These are phyloP conservation scores for Anagrus nilaparvatae DNA, from an alignment of 1,140 invertebrate species.

Conservation along the genomic window DNA sequence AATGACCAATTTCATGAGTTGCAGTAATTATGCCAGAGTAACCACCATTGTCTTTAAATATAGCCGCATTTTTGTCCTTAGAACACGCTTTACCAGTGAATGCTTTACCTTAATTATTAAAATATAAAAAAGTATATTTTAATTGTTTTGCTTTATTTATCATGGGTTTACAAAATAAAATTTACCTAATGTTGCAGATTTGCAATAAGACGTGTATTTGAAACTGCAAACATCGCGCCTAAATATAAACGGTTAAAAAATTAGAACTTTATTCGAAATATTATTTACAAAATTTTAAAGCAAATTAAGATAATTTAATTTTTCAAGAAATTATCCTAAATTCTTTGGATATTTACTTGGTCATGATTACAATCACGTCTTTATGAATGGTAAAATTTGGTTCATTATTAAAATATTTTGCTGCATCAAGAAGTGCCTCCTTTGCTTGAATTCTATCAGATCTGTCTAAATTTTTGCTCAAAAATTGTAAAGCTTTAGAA, in stretches of 20 bases:
- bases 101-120: constrained; percentile 7
- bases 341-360: constrained; percentile 15
- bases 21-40: constrained; percentile 10
- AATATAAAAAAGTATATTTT: no score
- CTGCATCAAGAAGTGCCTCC: constrained; percentile 4
- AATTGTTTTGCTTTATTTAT: no score
- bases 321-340: no score
- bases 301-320: no score
- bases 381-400: constrained; percentile 1
- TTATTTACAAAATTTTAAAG: no score
- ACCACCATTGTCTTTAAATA: constrained; percentile 12
- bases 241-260: no score
- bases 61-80: constrained; percentile 13
- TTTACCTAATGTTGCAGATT: constrained; percentile 11
- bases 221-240: constrained; percentile 13
- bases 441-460: constrained; percentile 9
- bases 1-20: constrained; percentile 14
- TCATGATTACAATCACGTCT: constrained; percentile 17
- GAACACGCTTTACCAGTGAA: constrained; percentile 11
- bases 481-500: constrained; percentile 9
- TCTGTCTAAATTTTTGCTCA: constrained; percentile 8
- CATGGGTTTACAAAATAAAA: neutral
- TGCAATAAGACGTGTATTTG: constrained; percentile 8
- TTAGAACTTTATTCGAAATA: no score
- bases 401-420: constrained; percentile 7